Conservation (phyloP, 1,140 invertebrate species). For the Trichonephila clavipes region DNA sequence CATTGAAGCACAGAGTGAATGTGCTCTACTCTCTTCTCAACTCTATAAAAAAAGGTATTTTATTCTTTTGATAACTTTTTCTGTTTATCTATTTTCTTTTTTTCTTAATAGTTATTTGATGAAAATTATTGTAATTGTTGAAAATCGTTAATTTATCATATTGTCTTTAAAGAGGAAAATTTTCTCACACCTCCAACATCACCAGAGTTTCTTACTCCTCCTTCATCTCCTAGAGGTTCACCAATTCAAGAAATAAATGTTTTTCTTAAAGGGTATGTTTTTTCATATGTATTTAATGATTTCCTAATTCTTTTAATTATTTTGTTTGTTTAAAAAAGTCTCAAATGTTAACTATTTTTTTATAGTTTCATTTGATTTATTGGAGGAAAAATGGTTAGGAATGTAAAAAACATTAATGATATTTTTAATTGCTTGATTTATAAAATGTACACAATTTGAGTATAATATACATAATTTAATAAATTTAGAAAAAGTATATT, state of each 20-base stretch:
- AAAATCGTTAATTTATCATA: background rate
- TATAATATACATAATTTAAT: too few species aligned
- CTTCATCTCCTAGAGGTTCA: constrained; percentile 4
- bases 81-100: background rate
- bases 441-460: too few species aligned
- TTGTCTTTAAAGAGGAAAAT: constrained; percentile 20
- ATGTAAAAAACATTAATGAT: too few species aligned
- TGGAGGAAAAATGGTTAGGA: too few species aligned
- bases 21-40: background rate
- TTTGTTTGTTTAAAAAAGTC: too few species aligned
- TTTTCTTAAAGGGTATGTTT: background rate
- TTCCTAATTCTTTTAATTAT: too few species aligned
- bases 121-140: background rate
- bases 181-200: constrained; percentile 46
- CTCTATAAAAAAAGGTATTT: background rate
- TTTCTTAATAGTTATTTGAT: background rate
- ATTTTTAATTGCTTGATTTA: too few species aligned
- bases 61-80: background rate
- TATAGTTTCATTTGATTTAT: too few species aligned
- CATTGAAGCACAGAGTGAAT: background rate
- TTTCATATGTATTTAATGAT: background rate
- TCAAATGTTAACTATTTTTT: too few species aligned
- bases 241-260: constrained; percentile 2
- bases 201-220: constrained; percentile 72
- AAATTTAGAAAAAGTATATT: too few species aligned